Conservation (phyloP, 92 coral and sea anemone species). For the Virgularia gustaviana region DNA sequence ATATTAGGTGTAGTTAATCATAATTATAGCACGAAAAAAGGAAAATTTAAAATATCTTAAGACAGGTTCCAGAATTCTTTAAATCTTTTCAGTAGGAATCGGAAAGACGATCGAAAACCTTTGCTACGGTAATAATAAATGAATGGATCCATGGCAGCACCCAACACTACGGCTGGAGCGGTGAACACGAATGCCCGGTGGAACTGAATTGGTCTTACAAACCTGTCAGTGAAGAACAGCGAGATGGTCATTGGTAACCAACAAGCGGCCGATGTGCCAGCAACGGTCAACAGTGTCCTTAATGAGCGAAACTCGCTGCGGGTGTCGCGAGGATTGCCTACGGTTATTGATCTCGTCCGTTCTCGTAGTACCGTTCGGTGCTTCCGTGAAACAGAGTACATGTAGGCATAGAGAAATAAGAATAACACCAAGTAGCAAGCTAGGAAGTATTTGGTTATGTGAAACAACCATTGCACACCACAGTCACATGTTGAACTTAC, state of each 20-base stretch:
- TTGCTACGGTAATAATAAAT: slow-evolving; percentile 28
- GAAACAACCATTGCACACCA: background rate
- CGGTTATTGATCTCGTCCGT: background rate
- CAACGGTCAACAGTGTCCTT: slow-evolving; percentile 3
- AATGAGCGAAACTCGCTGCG: background rate
- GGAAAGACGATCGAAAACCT: slow-evolving; percentile 9
- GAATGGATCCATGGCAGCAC: slow-evolving; percentile 20
- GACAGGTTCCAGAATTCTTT: background rate
- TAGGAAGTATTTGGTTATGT: slow-evolving; percentile 7
- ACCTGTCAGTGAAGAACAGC: background rate
- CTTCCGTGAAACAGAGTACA: slow-evolving; percentile 10
- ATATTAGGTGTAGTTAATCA: no score
- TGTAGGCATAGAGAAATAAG: background rate
- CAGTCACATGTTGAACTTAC: background rate
- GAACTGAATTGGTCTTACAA: background rate
- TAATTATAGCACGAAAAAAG: background rate
- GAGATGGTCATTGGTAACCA: slow-evolving; percentile 29
- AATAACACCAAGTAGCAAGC: slow-evolving; percentile 3
- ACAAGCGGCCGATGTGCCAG: slow-evolving; percentile 2
- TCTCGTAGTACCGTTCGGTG: background rate
- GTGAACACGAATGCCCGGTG: slow-evolving; percentile 5
- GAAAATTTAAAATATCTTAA: background rate
- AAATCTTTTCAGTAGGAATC: background rate
- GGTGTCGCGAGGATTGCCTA: background rate
- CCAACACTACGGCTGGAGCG: background rate